Conservation (phyloP, 2,888 invertebrate genomes). For the Linnaemya vulpina region DNA sequence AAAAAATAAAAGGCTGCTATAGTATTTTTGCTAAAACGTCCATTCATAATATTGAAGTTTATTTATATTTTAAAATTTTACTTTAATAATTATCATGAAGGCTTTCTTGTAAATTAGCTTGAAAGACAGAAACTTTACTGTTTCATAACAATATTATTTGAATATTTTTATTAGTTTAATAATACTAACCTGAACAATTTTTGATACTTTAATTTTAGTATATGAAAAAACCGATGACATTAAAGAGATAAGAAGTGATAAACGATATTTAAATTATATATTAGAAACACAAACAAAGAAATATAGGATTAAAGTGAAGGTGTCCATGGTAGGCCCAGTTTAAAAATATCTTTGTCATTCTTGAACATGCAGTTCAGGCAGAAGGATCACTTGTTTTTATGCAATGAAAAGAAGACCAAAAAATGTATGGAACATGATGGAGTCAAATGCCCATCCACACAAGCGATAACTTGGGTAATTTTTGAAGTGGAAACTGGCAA, state of each 20-base stretch:
- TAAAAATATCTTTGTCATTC: background rate
- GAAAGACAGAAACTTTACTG: too few relatives aligned
- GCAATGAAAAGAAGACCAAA: too few relatives aligned
- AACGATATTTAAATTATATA: conserved; percentile 60
- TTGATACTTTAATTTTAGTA: too few relatives aligned
- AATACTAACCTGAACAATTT: too few relatives aligned
- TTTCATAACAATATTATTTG: too few relatives aligned
- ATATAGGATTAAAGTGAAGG: background rate
- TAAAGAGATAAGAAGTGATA: conserved; percentile 67
- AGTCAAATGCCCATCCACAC: too few relatives aligned
- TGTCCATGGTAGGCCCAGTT: conserved; percentile 18
- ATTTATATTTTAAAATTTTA: conserved; percentile 35
- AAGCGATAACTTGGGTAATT: too few relatives aligned
- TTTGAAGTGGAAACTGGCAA: too few relatives aligned
- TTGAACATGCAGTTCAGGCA: background rate
- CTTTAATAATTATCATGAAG: conserved; percentile 65
- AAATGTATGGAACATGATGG: too few relatives aligned
- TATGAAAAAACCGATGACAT: too few relatives aligned
- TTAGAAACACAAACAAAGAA: conserved; percentile 26
- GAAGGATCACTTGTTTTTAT: too few relatives aligned
- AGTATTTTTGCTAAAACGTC: conserved; percentile 51
- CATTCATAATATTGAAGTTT: conserved; percentile 9
- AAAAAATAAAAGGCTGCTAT: conserved; percentile 9
- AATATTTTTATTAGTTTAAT: too few relatives aligned
- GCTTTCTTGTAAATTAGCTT: conserved; percentile 20